Percentiles rank a stretch among this genome's conserved stretches.
These are phyloP conservation scores for Antechinus flavipes DNA, from an alignment of 2,113 vertebrate genomes.

Conservation along the genomic window DNA sequence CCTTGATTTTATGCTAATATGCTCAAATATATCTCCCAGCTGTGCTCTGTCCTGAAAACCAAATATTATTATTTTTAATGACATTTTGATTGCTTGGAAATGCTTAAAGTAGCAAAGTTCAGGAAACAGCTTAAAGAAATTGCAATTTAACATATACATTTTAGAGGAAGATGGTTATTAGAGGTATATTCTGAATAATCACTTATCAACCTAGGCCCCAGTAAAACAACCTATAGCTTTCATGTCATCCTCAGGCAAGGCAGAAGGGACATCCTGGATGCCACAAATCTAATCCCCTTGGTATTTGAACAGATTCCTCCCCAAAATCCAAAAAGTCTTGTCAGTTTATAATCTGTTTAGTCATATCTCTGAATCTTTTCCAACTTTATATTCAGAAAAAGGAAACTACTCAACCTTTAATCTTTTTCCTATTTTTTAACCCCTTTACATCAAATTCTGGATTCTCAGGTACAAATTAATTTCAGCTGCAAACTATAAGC, in stretches of 20 bases:
- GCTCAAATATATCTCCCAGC: constrained; percentile 10
- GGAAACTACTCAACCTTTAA: not conserved
- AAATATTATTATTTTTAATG: constrained; percentile 22
- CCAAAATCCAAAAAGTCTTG: not conserved
- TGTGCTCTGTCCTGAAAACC: constrained; percentile 4
- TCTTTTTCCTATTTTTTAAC: constrained; percentile 8
- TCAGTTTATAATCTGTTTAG: constrained; percentile 12
- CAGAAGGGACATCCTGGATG: not conserved
- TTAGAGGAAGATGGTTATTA: not conserved
- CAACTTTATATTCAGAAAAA: constrained; percentile 13
- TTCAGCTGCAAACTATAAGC: not conserved
- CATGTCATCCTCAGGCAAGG: not conserved
- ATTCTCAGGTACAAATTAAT: constrained; percentile 5
- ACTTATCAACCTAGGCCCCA: not conserved
- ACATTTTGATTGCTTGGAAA: constrained; percentile 24
- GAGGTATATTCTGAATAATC: constrained; percentile 6
- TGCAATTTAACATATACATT: not conserved
- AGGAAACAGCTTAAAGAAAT: constrained; percentile 32
- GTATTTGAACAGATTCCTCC: constrained; percentile 5
- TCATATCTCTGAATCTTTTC: constrained; percentile 23
- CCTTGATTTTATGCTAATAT: not conserved
- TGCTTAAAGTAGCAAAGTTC: constrained; percentile 17
- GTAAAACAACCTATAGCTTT: not conserved
- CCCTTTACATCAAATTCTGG: not conserved
- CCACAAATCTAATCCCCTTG: not conserved